Percentiles rank a stretch among this genome's conserved stretches.
phyloP scores from a whole-genome alignment of 2,888 invertebrate genomes.

The Gryllus longicercus region DNA sequence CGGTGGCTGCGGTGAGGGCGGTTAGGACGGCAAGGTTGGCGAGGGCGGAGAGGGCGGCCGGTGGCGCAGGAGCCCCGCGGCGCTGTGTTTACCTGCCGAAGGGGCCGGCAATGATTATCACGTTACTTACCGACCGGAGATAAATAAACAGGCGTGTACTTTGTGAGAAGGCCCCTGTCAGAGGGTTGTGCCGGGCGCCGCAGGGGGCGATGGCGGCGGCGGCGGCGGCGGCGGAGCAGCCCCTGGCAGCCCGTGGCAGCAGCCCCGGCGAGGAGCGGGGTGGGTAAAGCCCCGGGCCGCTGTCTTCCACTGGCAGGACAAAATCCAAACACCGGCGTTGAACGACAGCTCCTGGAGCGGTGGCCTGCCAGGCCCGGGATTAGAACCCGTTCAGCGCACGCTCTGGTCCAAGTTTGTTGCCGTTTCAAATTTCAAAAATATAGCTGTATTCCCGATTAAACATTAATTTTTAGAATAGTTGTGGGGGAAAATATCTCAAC shows the following conservation, averaged over 20 bases:
- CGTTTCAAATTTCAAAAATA: too few species aligned
- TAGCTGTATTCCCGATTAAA: too few species aligned
- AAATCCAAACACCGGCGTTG: not conserved
- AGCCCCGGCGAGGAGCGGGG: not conserved
- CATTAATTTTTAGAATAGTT: too few species aligned
- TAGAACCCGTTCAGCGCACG: too few species aligned
- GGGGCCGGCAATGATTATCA: conserved; percentile 7
- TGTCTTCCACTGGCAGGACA: not conserved
- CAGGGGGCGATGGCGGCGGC: not conserved
- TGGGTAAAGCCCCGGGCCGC: not conserved
- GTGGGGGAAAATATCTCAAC: too few species aligned
- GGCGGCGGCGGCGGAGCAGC: not conserved
- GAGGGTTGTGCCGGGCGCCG: not conserved
- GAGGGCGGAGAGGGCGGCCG: not conserved
- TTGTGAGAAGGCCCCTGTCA: not conserved
- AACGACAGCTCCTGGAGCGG: not conserved
- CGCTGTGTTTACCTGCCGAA: conserved; percentile 17
- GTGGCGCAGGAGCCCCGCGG: not conserved
- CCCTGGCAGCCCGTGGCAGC: not conserved
- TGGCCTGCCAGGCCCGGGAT: not conserved
- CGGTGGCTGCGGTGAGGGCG: too few species aligned
- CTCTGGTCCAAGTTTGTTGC: too few species aligned
- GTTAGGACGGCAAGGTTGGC: not conserved
- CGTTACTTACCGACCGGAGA: conserved; percentile 10
- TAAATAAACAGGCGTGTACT: conserved; percentile 1